phyloP scores from a whole-genome alignment of 2,888 invertebrate genomes.

The Tuta absoluta region DNA sequence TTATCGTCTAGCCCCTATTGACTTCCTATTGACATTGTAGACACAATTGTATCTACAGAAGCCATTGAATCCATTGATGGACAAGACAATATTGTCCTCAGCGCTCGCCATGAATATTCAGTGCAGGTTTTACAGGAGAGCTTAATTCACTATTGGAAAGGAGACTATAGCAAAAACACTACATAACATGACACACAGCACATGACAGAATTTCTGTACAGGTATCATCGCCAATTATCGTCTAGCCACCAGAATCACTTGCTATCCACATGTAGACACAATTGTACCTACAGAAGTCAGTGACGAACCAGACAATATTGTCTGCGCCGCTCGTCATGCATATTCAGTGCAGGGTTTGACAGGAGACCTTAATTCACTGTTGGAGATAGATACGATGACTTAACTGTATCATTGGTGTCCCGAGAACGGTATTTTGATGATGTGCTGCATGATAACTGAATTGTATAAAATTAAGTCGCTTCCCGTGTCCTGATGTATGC shows the following conservation, averaged over 20 bases:
- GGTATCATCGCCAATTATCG: not conserved
- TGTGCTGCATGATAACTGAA: not conserved
- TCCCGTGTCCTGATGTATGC: too few species aligned
- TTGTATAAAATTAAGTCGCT: too few species aligned
- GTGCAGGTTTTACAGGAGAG: not conserved
- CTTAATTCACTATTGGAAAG: slow-evolving; percentile 8
- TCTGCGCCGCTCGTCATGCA: slow-evolving; percentile 2
- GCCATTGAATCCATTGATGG: not conserved
- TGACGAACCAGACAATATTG: slow-evolving; percentile 7
- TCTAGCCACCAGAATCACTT: not conserved
- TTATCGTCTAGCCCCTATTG: not conserved
- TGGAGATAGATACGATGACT: not conserved
- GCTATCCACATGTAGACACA: not conserved
- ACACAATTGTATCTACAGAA: slow-evolving; percentile 7
- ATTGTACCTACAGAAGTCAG: slow-evolving; percentile 2
- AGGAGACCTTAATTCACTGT: not conserved
- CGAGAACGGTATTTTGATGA: not conserved
- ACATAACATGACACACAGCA: too few species aligned
- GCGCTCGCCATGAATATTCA: slow-evolving; percentile 13
- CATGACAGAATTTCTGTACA: too few species aligned
- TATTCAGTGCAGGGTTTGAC: slow-evolving; percentile 3
- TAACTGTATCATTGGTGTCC: not conserved
- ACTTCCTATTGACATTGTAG: not conserved
- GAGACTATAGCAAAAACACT: not conserved
- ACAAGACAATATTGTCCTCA: slow-evolving; percentile 13